phyloP scores from a whole-genome alignment of 92 coral and sea anemone genomes.

The Zoanthus sansibaricus region DNA sequence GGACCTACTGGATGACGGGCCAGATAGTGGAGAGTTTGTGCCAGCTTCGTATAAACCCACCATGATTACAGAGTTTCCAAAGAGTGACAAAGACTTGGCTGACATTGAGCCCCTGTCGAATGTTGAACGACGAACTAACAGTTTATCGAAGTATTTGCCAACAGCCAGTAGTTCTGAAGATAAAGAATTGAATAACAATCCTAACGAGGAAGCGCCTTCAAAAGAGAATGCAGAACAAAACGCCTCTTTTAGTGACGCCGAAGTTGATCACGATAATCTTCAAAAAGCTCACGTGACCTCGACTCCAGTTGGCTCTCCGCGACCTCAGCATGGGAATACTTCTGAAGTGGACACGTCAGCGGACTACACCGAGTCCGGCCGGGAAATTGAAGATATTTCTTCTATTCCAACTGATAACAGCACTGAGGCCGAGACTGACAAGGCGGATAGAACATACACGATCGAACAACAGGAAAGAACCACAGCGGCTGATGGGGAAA shows the following conservation, averaged over 20 bases:
- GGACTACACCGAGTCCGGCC: conserved; percentile 2
- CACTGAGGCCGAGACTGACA: conserved; percentile 8
- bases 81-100: conserved; percentile 26
- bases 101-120: conserved; percentile 33
- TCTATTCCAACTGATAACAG: not conserved
- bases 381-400: conserved; percentile 26
- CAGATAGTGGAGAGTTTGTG: conserved; percentile 59
- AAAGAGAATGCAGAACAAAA: conserved; percentile 16
- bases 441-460: conserved; percentile 58
- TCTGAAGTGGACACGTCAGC: conserved; percentile 19
- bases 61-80: conserved; percentile 42
- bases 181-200: not conserved
- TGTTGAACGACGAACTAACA: conserved; percentile 19
- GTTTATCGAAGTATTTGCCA: conserved; percentile 57
- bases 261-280: conserved; percentile 71
- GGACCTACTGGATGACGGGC: conserved; percentile 91
- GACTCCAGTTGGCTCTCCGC: conserved; percentile 62
- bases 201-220: not conserved
- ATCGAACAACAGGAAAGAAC: conserved; percentile 42
- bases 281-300: conserved; percentile 54
- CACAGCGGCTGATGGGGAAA: conserved; percentile 58
- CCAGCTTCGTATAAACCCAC: conserved; percentile 48
- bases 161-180: conserved; percentile 9
- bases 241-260: conserved; percentile 74
- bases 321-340: not conserved